Percentiles rank a stretch among this genome's conserved stretches.
These are phyloP conservation scores for Leucania comma DNA, from an alignment of 2,888 invertebrate species.

Conservation along the genomic window DNA sequence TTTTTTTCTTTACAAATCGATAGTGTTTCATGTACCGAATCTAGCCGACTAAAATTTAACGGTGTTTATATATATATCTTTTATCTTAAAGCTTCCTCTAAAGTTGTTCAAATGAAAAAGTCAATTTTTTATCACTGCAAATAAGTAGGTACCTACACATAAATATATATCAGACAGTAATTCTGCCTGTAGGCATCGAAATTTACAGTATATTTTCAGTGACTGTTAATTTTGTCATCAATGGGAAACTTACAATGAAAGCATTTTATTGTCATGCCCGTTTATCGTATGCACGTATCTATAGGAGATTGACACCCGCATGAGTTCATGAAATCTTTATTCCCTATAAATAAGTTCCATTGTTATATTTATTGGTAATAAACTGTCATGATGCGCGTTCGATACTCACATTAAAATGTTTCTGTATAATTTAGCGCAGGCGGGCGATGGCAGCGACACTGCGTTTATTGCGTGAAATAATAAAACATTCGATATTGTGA, in stretches of 20 bases:
- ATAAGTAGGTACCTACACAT: neutral
- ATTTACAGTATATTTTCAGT: conserved; percentile 17
- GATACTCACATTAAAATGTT: conserved; percentile 81
- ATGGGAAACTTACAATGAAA: conserved; percentile 61
- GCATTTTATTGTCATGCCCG: conserved; percentile 57
- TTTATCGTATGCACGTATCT: conserved; percentile 67
- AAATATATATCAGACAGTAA: neutral
- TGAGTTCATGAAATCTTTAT: conserved; percentile 78
- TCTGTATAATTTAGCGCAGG: conserved; percentile 81
- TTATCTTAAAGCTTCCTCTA: conserved; percentile 2
- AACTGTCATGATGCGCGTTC: conserved; percentile 79
- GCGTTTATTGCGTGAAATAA: conserved; percentile 86
- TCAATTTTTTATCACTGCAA: neutral
- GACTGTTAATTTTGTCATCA: conserved; percentile 46
- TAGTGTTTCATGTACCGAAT: too few relatives aligned
- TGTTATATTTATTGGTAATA: conserved; percentile 83
- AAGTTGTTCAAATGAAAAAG: neutral
- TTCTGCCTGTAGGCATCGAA: neutral
- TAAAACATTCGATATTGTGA: conserved; percentile 87
- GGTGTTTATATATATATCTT: too few relatives aligned
- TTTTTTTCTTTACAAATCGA: too few relatives aligned
- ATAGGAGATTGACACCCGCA: conserved; percentile 76
- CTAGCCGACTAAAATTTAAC: too few relatives aligned
- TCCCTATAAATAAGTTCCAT: conserved; percentile 77
- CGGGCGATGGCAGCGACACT: conserved; percentile 61